Evolutionary conservation across 2,888 invertebrate genomes (phyloP), one percentile per base, ranked within the genome.

Genomic region (Athalia rosae): DNA sequence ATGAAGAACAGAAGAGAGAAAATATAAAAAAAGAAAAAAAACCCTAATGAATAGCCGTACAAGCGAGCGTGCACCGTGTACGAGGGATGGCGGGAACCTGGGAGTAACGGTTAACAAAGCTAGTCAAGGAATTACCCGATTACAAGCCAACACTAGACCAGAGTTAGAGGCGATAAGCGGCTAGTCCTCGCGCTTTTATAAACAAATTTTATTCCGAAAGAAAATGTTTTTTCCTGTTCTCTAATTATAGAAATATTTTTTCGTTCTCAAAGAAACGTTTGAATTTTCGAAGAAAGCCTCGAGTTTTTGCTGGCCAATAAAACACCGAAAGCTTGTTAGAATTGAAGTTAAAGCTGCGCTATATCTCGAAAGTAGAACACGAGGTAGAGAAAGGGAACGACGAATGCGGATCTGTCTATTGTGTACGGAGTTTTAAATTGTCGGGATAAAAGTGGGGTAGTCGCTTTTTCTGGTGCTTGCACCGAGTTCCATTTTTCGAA

Each of bases 21-120:
- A n/a, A n/a, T n/a, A n/a, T n/a, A 66, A 11, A 15, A 66, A 9
- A 28, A 47, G 15, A 3, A 48, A 28, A n/a, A 45, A 63, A 2
- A 62, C 9, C 8, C 47, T 50, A 47, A 48, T 28, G 66, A 66
- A 50, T 48, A 66, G 48, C 66, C 13, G 63, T 63, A 63, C 63
- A 63, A 45, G 45, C 6, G n/a, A 45, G 63, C 9, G 63, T 45
- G 47, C 45, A 13, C 63, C 63, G n/a, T 63, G 1, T 28, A 63
- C 63, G 63, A 63, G 47, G 13, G 7, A 63, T 63, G 63, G 13
- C 13, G 13, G 43, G 45, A 63, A 6, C 45, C 63, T n/a, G 45
- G 45, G 63, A 63, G 63, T 13, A 63, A 63, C 45, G 63, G 41
- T 63, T 13, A 63, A 63, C 63, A 63, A 63, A 63, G 63, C 63